Conservation (phyloP, 2,888 invertebrate species). For the Heliconius ethilla region DNA sequence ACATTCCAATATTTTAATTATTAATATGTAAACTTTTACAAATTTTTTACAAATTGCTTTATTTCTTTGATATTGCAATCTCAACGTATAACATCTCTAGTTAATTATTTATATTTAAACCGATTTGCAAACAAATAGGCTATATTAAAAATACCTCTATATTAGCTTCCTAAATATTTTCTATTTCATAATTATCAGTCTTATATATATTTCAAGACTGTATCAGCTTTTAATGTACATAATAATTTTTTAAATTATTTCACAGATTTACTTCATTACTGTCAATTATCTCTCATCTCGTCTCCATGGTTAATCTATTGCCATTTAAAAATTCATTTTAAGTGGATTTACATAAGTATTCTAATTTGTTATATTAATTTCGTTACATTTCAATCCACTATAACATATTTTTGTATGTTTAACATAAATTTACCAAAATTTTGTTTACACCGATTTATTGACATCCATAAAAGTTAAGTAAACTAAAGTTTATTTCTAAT, state of each 20-base stretch:
- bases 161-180: background rate
- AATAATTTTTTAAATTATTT: background rate
- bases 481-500: no score
- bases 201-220: background rate
- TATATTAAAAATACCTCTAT: background rate
- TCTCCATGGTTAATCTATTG: background rate
- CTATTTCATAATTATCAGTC: background rate
- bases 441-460: no score
- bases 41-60: background rate
- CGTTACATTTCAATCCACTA: background rate
- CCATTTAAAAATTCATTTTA: background rate
- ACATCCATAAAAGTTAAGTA: no score
- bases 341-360: background rate
- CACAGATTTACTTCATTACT: conserved; percentile 14
- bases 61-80: background rate
- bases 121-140: background rate
- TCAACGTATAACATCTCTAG: no score
- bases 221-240: background rate
- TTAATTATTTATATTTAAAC: background rate
- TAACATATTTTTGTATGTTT: background rate
- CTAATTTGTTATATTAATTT: background rate
- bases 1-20: conserved; percentile 1
- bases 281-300: conserved; percentile 58
- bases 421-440: background rate
- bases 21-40: background rate